Base-by-base conservation (phyloP, 2,113 vertebrate species). In the Paralichthys olivaceus region DNA sequence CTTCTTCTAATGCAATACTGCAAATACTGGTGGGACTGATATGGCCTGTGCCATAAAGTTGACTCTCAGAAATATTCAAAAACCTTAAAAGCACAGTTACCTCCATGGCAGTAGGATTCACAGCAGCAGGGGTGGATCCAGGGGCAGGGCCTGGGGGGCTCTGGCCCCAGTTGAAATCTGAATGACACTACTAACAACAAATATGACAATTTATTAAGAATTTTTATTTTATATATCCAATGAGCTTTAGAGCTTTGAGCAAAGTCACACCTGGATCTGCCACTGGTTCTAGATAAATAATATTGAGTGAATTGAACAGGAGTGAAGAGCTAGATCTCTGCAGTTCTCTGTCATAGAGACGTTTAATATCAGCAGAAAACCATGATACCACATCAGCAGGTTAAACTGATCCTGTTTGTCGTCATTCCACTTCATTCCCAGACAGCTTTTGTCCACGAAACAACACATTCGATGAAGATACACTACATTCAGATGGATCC, bases 301-400 rank as follows among this genome's bases (percentile, higher is more conserved):
- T 40, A 13, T 1, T 23, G 40, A 58, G 19, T 12, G 23, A 25
- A 26, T 53, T 34, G 20, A 14, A 29, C 7, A 20, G 62, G 9
- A 20, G 34, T 7, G n/a, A 72, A 43, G 7, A 40, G 53, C 1
- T 37, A 43, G 34, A 11, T 58, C 19, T 49, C 15, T 51, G 26
- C 8, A 29, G 28, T 57, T 62, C 8, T 43, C 60, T 62, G 51
- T 65, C 37, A 66, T 23, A 29, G 28, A 34, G 54, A 53, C 25
- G n/a, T 34, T n/a, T 13, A 64, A n/a, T 77, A n/a, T 61, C 32
- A 60, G 28, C 13, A 15, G 51, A 59, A 79, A 63, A 69, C 13
- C n/a, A 19, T 34, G 23, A 58, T n/a, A 17, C 61, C 49, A 19
- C 68, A 75, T 71, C 1, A 58, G 17, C 26, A 29, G 37, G 20